Evolutionary conservation across 2,888 invertebrate species (phyloP).

Genomic region (Anoplius nigerrimus): DNA sequence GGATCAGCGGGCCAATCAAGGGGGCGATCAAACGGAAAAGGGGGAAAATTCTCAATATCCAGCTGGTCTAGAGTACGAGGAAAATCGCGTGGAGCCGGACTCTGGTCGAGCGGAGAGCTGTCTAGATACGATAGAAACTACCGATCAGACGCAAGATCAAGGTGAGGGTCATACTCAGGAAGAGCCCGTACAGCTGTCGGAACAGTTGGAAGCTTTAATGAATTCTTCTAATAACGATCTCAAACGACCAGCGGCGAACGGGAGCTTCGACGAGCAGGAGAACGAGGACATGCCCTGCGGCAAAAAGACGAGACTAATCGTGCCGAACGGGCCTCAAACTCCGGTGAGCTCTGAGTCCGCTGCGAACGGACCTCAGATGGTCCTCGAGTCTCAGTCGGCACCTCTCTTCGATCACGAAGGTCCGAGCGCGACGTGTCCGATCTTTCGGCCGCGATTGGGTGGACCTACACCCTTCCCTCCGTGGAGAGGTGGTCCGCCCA

Average conservation of each 20-base stretch:
- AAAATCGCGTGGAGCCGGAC: conserved; percentile 41
- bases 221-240: conserved; percentile 56
- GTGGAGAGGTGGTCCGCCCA: conserved; percentile 74
- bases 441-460: conserved; percentile 58
- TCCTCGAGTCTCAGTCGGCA: conserved; percentile 53
- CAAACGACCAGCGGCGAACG: conserved; percentile 60
- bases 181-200: conserved; percentile 58
- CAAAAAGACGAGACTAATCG: conserved; percentile 53
- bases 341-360: conserved; percentile 25
- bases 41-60: conserved; percentile 30
- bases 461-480: conserved; percentile 64
- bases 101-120: conserved; percentile 33
- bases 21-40: background rate
- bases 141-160: conserved; percentile 27
- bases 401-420: conserved; percentile 62
- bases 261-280: conserved; percentile 51
- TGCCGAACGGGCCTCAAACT: conserved; percentile 60
- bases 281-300: conserved; percentile 39
- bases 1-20: background rate
- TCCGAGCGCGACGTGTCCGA: conserved; percentile 39
- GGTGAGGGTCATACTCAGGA: conserved; percentile 45
- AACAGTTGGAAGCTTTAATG: conserved; percentile 65
- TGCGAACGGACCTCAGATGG: conserved; percentile 44
- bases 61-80: conserved; percentile 46
- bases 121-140: conserved; percentile 30